Percentiles rank a stretch among this genome's conserved stretches.
phyloP scores from a whole-genome alignment of 2,113 vertebrate species.

The Oreocharis arfaki region DNA sequence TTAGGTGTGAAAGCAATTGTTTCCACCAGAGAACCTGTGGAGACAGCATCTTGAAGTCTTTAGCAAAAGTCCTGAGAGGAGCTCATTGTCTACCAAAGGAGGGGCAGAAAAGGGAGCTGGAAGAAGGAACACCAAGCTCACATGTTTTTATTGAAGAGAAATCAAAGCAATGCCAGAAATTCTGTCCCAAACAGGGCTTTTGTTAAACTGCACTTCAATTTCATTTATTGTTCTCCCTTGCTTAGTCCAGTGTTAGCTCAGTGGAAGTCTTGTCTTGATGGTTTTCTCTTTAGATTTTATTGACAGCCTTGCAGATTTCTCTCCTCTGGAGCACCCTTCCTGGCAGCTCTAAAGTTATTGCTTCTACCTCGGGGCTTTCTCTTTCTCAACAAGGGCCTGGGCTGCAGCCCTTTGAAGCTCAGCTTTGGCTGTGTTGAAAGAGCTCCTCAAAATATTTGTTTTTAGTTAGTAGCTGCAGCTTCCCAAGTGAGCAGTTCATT shows the following conservation, averaged over 20 bases:
- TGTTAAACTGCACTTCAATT: background rate
- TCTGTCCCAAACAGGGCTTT: background rate
- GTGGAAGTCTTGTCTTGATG: background rate
- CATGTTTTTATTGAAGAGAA: background rate
- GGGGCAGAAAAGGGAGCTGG: background rate
- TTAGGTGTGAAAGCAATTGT: background rate
- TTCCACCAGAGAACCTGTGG: background rate
- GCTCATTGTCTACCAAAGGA: background rate
- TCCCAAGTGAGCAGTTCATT: background rate
- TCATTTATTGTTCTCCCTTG: conserved; percentile 4
- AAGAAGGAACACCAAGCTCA: background rate
- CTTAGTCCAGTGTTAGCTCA: background rate
- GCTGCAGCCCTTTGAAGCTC: conserved; percentile 31
- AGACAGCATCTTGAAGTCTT: background rate
- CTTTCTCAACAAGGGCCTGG: conserved; percentile 3
- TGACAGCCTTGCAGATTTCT: conserved; percentile 47
- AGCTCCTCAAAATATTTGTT: conserved; percentile 41
- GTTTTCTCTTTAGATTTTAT: conserved; percentile 49
- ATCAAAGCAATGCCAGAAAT: conserved; percentile 26
- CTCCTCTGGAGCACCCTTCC: conserved; percentile 40
- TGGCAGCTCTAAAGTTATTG: conserved; percentile 26
- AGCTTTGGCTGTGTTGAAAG: conserved; percentile 14
- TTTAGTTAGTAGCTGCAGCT: conserved; percentile 8
- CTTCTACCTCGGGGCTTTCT: conserved; percentile 5
- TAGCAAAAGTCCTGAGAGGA: background rate